Base-by-base conservation (phyloP, 2,888 invertebrate species). In the Aromia moschata region DNA sequence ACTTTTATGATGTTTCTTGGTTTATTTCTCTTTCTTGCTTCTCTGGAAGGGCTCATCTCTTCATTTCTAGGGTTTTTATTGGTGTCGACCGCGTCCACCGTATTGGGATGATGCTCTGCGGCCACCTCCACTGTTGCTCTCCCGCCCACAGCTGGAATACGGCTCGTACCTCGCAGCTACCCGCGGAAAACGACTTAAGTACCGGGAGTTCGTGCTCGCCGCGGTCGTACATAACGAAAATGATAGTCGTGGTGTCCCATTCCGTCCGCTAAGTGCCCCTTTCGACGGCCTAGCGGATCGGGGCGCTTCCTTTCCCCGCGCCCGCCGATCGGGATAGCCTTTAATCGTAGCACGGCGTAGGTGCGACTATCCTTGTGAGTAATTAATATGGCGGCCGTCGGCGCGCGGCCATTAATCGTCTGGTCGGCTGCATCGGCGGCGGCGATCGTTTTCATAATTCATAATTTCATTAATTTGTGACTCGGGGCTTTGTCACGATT, bases 381-480 rank as follows among this genome's bases (percentile, higher is more conserved):
- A 64, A 70, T 69, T 69, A 66, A 56, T 55, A 53, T 62, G 58
- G 12, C 43, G 41, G 46, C 49, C 49, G 37, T 43, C 46, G 16
- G 41, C 47, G 52, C 49, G 47, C 43, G 51, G 14, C 36, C 58
- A 69, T 38, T 47, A 65, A 64, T 52, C 58, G 62, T 47, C 64
- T 74, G 77, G 72, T 51, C 73, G 68, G 68, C 73, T 78, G 70
- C 71, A 76, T 74, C 74, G 75, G 76, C 76, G 76, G 74, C 72
- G 74, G 80, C 79, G 79, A 81, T 81, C 81, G 80, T 81, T 81
- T 81, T 81, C 81, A 81, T 81, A 81, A 81, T 81, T 81, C 80
- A 79, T 81, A 81, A 81, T 81, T 81, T 81, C 81, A 81, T 81
- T 81, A 81, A 81, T 81, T 81, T 80, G 80, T 81, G 79, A 81